phyloP scores from a whole-genome alignment of 92 coral and sea anemone genomes.

The Phymanthus crucifer region DNA sequence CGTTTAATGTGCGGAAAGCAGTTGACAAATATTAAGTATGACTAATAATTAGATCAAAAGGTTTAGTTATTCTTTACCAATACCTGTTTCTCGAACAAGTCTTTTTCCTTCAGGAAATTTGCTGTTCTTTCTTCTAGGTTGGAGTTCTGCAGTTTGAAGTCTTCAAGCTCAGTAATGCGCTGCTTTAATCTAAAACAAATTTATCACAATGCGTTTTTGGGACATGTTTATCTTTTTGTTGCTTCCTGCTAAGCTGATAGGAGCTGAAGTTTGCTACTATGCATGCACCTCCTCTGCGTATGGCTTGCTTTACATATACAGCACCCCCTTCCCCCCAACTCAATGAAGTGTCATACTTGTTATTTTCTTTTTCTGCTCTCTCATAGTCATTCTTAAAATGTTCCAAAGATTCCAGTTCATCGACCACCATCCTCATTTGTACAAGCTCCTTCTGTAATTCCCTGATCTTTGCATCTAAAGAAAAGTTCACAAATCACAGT shows the following conservation, averaged over 20 bases:
- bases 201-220: background rate
- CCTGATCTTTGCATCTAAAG: slow-evolving; percentile 66
- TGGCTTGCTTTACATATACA: too few species aligned
- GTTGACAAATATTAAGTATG: too few species aligned
- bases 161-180: slow-evolving; percentile 66
- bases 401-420: slow-evolving; percentile 71
- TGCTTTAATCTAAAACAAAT: slow-evolving; percentile 72
- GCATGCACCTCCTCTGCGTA: too few species aligned
- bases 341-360: slow-evolving; percentile 49
- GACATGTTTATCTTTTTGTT: too few species aligned
- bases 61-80: background rate
- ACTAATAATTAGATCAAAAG: too few species aligned
- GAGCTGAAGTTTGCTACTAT: too few species aligned
- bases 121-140: slow-evolving; percentile 71
- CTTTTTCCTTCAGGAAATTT: slow-evolving; percentile 63
- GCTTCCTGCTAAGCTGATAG: too few species aligned
- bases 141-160: slow-evolving; percentile 62
- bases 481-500: background rate
- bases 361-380: slow-evolving; percentile 62
- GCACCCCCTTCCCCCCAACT: too few species aligned
- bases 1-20: too few species aligned
- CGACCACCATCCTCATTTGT: slow-evolving; percentile 53
- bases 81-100: slow-evolving; percentile 73
- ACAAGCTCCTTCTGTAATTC: slow-evolving; percentile 66
- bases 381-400: slow-evolving; percentile 66